Evolutionary conservation across 1,140 invertebrate genomes (phyloP).

Genomic region (Chelonus insularis): DNA sequence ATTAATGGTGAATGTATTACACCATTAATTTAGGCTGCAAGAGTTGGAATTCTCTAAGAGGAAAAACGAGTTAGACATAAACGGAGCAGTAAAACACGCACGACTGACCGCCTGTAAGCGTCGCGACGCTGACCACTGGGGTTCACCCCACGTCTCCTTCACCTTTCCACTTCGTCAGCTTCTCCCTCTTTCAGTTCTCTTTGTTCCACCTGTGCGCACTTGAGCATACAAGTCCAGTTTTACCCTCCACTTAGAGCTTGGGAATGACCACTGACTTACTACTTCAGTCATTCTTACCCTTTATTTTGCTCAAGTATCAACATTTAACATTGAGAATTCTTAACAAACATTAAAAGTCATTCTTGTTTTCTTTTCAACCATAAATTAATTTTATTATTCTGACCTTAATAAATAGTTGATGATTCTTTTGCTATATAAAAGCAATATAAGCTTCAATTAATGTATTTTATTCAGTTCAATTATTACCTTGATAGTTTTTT

Average conservation of each 20-base stretch:
- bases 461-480: no score
- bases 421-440: no score
- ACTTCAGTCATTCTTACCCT: not conserved
- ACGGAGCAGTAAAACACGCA: constrained; percentile 50
- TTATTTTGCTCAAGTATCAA: not conserved
- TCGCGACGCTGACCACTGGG: constrained; percentile 52
- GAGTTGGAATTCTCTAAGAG: no score
- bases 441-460: no score
- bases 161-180: constrained; percentile 14
- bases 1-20: no score
- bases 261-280: not conserved
- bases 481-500: no score
- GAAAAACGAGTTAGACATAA: constrained; percentile 30
- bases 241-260: not conserved
- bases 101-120: constrained; percentile 50
- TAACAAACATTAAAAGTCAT: constrained; percentile 6
- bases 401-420: no score
- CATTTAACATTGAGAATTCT: not conserved
- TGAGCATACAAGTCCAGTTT: not conserved
- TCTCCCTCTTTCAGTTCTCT: constrained; percentile 4
- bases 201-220: constrained; percentile 39
- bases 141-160: constrained; percentile 20
- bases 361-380: not conserved
- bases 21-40: no score
- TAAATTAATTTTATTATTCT: no score